phyloP scores from a whole-genome alignment of 2,113 vertebrate species.

The Piprites chloris region DNA sequence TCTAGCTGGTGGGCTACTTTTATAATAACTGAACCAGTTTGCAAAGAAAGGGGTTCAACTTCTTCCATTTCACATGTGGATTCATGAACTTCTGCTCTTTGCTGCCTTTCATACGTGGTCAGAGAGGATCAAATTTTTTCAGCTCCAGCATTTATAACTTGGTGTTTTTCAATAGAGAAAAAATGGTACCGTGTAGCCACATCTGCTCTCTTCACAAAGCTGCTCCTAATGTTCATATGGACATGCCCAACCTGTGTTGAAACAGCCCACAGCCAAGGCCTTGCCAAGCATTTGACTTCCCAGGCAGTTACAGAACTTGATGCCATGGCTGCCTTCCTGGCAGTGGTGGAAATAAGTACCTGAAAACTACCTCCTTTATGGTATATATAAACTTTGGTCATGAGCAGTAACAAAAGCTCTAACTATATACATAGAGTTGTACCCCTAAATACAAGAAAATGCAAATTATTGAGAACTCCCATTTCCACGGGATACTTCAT shows the following conservation, averaged over 20 bases:
- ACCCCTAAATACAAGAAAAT: background rate
- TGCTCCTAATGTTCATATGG: background rate
- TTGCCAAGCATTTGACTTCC: background rate
- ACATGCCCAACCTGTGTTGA: background rate
- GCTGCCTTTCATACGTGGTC: background rate
- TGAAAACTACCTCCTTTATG: background rate
- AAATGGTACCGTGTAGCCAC: accelerated
- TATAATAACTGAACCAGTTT: background rate
- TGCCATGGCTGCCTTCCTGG: background rate
- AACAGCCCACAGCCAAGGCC: background rate
- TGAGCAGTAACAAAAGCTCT: background rate
- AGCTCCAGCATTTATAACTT: background rate
- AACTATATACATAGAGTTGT: background rate
- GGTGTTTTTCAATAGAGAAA: background rate
- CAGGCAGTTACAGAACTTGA: background rate
- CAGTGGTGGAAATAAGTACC: background rate
- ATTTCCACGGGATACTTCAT: background rate
- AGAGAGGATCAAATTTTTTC: background rate
- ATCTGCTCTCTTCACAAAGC: background rate
- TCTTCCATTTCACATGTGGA: background rate
- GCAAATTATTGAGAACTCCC: background rate
- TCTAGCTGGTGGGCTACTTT: background rate
- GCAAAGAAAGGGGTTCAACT: background rate
- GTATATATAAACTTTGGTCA: background rate
- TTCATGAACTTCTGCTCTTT: background rate